Conservation (phyloP, 1,140 invertebrate species). For the Alviniconcha marisindica region DNA sequence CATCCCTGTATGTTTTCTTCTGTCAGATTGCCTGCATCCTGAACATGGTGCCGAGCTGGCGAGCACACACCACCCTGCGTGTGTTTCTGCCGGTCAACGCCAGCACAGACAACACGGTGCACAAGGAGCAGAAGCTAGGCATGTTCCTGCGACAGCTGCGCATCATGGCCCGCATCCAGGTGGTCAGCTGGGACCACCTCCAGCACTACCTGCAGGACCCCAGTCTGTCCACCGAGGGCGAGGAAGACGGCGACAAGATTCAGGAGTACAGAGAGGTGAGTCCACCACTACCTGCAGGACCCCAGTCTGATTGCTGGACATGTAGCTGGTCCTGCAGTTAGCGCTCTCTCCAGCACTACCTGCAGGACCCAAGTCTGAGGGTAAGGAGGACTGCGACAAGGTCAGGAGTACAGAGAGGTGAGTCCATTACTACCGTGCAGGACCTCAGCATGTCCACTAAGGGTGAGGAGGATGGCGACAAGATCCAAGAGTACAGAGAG, state of each 20-base stretch:
- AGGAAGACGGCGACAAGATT: conserved; percentile 49
- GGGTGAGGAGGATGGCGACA: conserved; percentile 34
- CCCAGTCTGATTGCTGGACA: too few species aligned
- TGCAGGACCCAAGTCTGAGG: conserved; percentile 43
- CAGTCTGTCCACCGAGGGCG: neutral
- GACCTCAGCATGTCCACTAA: neutral
- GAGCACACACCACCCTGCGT: conserved; percentile 84
- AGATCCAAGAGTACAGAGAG: conserved; percentile 60
- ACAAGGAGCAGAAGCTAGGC: conserved; percentile 78
- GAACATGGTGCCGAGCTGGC: conserved; percentile 84
- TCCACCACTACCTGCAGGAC: conserved; percentile 61
- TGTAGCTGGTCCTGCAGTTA: too few species aligned
- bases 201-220: conserved; percentile 62
- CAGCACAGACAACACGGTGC: conserved; percentile 75
- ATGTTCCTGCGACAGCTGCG: conserved; percentile 78
- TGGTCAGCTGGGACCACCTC: conserved; percentile 79
- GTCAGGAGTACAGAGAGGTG: conserved; percentile 60
- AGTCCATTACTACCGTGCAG: conserved; percentile 62
- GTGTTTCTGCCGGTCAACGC: conserved; percentile 86
- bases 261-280: conserved; percentile 57
- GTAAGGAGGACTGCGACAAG: conserved; percentile 36
- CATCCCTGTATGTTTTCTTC: neutral
- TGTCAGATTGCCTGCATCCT: conserved; percentile 91
- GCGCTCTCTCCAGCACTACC: conserved; percentile 76
- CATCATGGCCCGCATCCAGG: conserved; percentile 77